phyloP scores from a whole-genome alignment of 2,888 invertebrate genomes.

The Sepiola atlantica region DNA sequence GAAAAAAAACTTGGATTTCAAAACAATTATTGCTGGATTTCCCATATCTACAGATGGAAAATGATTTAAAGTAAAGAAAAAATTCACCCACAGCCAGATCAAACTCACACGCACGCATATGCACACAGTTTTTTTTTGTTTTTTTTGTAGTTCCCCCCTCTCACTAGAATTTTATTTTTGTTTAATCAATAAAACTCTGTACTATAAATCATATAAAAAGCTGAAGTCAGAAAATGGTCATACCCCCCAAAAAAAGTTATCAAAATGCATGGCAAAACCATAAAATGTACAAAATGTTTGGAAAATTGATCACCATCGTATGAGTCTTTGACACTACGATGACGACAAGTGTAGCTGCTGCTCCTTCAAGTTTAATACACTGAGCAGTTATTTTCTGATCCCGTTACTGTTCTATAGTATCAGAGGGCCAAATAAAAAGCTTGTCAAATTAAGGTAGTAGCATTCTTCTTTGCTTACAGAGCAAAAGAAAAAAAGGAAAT shows the following conservation, averaged over 20 bases:
- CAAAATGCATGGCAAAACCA: slow-evolving; percentile 45
- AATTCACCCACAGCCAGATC: not conserved
- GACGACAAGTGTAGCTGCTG: slow-evolving; percentile 23
- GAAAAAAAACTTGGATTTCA: not conserved
- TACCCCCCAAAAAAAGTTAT: not conserved
- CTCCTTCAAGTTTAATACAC: not conserved
- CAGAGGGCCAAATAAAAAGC: not conserved
- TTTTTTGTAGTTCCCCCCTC: not conserved
- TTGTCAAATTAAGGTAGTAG: not conserved
- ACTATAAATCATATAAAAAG: slow-evolving; percentile 10
- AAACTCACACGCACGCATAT: not conserved
- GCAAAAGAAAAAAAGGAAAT: not conserved
- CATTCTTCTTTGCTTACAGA: not conserved
- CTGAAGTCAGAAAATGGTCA: slow-evolving; percentile 32
- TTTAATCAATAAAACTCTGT: not conserved
- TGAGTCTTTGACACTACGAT: slow-evolving; percentile 12
- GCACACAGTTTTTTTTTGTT: not conserved
- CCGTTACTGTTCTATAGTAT: not conserved
- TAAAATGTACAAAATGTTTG: slow-evolving; percentile 45
- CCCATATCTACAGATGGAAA: not conserved
- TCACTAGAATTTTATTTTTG: not conserved
- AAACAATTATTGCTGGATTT: not conserved
- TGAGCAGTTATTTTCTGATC: not conserved
- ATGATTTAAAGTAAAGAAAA: not conserved
- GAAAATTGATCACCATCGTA: slow-evolving; percentile 25